Evolutionary conservation across 2,797 vertebrate genomes (phyloP).

Genomic region (Sebastes flavidus): DNA sequence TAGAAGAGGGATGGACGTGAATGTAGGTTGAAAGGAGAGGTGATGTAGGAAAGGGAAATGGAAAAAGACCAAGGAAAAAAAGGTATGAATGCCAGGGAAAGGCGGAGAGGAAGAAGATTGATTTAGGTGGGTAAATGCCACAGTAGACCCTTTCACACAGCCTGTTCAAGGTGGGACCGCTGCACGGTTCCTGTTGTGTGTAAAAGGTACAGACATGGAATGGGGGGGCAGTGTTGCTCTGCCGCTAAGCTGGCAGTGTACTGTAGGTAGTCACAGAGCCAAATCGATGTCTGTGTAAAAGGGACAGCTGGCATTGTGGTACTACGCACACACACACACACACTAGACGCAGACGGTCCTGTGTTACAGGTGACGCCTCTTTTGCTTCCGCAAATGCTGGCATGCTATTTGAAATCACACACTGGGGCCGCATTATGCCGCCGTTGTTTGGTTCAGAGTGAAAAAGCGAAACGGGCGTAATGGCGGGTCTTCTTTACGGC

Average conservation of each 20-base stretch:
- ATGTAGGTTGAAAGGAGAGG: neutral
- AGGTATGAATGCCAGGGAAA: neutral
- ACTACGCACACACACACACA: neutral
- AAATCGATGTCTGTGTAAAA: no score
- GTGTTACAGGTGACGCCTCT: neutral
- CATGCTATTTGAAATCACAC: neutral
- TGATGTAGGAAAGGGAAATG: neutral
- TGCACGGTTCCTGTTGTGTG: neutral
- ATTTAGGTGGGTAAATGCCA: constrained; percentile 24
- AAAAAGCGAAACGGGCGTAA: neutral
- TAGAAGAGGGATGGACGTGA: neutral
- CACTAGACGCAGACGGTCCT: neutral
- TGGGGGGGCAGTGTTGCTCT: neutral
- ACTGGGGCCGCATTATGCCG: neutral
- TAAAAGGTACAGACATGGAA: neutral
- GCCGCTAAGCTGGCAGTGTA: neutral
- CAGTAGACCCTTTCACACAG: neutral
- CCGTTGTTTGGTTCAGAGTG: neutral
- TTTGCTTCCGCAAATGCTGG: neutral
- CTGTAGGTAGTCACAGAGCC: neutral
- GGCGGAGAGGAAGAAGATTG: neutral
- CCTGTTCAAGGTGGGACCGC: neutral
- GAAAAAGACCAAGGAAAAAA: neutral
- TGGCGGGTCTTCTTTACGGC: neutral
- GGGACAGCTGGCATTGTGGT: neutral